Percentiles rank a stretch among this genome's conserved stretches.
These are phyloP conservation scores for Melanotaenia maccullochi DNA, from an alignment of 2,797 vertebrate species.

Conservation along the genomic window DNA sequence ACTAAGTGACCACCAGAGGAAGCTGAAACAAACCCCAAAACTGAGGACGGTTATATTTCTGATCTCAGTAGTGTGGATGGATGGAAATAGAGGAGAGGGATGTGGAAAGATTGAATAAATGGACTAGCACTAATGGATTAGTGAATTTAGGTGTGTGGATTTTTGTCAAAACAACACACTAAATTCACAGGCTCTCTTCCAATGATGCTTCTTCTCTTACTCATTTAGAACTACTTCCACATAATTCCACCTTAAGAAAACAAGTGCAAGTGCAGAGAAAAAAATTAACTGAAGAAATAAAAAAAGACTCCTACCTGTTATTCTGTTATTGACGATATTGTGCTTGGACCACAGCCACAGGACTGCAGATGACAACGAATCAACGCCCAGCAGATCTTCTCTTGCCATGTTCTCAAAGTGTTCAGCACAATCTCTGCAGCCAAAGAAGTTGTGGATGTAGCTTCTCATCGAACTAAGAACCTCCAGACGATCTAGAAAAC, in stretches of 20 bases:
- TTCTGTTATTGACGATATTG: slow-evolving; percentile 90
- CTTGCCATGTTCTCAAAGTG: slow-evolving; percentile 92
- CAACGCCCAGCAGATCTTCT: slow-evolving; percentile 79
- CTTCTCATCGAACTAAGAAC: slow-evolving; percentile 86
- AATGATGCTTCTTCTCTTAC: neutral
- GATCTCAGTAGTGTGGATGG: slow-evolving; percentile 4
- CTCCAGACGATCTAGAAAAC: slow-evolving; percentile 81
- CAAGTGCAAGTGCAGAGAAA: too few species aligned
- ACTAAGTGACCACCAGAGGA: slow-evolving; percentile 53
- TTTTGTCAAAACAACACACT: too few species aligned
- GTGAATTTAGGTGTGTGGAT: neutral
- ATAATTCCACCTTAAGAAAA: too few species aligned
- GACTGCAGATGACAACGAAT: slow-evolving; percentile 58
- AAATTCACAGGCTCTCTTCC: neutral
- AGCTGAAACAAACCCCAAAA: slow-evolving; percentile 12
- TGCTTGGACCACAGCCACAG: slow-evolving; percentile 93
- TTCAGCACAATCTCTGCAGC: slow-evolving; percentile 87
- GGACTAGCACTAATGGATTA: neutral
- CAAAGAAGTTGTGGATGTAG: slow-evolving; percentile 89
- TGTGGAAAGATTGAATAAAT: slow-evolving; percentile 9
- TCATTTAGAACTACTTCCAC: too few species aligned
- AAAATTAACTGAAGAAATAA: too few species aligned
- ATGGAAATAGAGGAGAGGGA: slow-evolving; percentile 9
- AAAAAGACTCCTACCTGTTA: slow-evolving; percentile 83
- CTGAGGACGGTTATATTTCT: neutral